These are phyloP conservation scores for Erebia ligea DNA, from an alignment of 2,888 invertebrate species.

Conservation along the genomic window DNA sequence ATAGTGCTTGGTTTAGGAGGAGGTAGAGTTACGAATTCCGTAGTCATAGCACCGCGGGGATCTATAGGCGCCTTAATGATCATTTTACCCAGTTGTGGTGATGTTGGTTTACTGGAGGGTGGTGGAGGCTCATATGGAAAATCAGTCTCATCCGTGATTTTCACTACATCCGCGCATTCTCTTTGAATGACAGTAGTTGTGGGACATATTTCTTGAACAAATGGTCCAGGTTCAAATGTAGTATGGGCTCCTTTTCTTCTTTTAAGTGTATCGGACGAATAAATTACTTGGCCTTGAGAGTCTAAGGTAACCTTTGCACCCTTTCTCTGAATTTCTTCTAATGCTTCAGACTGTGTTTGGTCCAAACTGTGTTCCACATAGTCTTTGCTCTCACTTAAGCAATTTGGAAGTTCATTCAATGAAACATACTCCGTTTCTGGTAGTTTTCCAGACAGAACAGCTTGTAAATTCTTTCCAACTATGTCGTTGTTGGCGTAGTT, in stretches of 20 bases:
- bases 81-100: conserved; percentile 86
- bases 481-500: conserved; percentile 87
- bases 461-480: conserved; percentile 84
- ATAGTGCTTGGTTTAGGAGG: conserved; percentile 84
- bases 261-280: conserved; percentile 92
- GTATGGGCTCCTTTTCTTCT: conserved; percentile 91
- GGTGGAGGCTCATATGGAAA: conserved; percentile 71
- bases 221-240: conserved; percentile 94
- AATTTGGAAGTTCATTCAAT: conserved; percentile 89
- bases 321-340: conserved; percentile 78
- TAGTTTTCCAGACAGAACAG: conserved; percentile 83
- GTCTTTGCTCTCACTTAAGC: conserved; percentile 71
- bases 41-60: conserved; percentile 70
- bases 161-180: conserved; percentile 70
- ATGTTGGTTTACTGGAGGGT: conserved; percentile 79
- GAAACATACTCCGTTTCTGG: conserved; percentile 91
- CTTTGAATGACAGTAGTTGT: conserved; percentile 68
- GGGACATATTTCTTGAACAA: conserved; percentile 86
- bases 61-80: conserved; percentile 82
- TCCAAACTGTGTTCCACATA: conserved; percentile 66
- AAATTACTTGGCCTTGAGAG: conserved; percentile 94
- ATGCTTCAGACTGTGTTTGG: conserved; percentile 58
- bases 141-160: conserved; percentile 73
- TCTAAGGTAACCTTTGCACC: conserved; percentile 92
- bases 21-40: conserved; percentile 84